Evolutionary conservation across 2,113 vertebrate species (phyloP).

Genomic region (Gracilinanus agilis): DNA sequence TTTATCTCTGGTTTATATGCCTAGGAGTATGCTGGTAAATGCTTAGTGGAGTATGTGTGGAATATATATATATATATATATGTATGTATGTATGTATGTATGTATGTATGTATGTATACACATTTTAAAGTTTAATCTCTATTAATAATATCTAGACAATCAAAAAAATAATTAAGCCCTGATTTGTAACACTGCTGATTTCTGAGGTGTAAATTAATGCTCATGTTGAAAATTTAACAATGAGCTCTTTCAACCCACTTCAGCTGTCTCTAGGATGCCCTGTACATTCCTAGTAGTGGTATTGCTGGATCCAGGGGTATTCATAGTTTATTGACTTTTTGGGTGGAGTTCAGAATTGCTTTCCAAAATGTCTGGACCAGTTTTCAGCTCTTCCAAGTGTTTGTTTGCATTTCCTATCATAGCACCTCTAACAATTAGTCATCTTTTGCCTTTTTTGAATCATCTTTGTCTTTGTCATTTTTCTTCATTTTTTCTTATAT

Average conservation of each 20-base stretch:
- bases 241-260: background rate
- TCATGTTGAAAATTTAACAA: background rate
- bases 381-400: background rate
- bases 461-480: background rate
- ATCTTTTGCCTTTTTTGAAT: background rate
- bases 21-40: background rate
- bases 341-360: background rate
- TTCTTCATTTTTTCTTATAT: background rate
- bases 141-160: background rate
- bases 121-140: background rate
- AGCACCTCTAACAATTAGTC: background rate
- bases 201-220: background rate
- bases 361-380: background rate
- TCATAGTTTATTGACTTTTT: background rate
- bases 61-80: background rate
- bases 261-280: background rate
- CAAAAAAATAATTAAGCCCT: background rate
- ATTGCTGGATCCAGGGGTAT: background rate
- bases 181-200: background rate
- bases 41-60: background rate
- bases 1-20: background rate
- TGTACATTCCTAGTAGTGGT: background rate
- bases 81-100: too few species aligned
- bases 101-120: too few species aligned
- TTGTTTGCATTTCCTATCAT: background rate